Evolutionary conservation across 1,140 invertebrate species (phyloP).

Genomic region (Bicyclus anynana): DNA sequence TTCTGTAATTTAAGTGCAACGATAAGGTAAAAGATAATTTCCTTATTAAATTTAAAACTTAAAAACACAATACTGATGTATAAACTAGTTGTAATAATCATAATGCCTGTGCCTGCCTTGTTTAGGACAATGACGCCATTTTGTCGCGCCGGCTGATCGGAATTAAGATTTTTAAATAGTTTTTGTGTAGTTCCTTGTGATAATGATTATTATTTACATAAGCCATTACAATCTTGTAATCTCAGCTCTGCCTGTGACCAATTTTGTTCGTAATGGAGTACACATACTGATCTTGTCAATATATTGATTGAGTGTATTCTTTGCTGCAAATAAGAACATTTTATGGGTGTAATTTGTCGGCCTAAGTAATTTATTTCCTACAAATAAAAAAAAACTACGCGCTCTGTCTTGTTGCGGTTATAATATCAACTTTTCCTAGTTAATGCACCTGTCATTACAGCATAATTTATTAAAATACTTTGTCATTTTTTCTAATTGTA

Average conservation of each 20-base stretch:
- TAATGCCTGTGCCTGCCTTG: constrained; percentile 34
- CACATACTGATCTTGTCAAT: constrained; percentile 23
- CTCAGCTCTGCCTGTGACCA: background rate
- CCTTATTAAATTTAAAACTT: constrained; percentile 9
- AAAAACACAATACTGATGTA: background rate
- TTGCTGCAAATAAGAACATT: constrained; percentile 24
- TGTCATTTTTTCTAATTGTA: background rate
- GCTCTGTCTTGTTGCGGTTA: no score
- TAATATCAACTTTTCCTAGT: background rate
- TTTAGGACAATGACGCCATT: constrained; percentile 73
- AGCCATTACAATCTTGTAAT: background rate
- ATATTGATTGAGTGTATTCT: constrained; percentile 34
- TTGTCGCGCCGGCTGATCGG: constrained; percentile 74
- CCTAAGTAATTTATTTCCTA: background rate
- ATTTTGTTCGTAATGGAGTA: background rate
- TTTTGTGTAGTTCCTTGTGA: constrained; percentile 19
- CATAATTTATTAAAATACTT: background rate
- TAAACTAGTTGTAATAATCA: constrained; percentile 12
- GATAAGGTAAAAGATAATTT: constrained; percentile 25
- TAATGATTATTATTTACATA: constrained; percentile 3
- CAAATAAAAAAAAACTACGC: no score
- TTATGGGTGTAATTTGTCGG: constrained; percentile 18
- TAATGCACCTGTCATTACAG: background rate
- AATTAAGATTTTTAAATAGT: constrained; percentile 57
- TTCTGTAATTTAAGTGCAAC: constrained; percentile 26